A percentile compares a stretch with the other conserved stretches of the same genome.
Conservation (phyloP, 2,113 vertebrate species). For the Heterotilapia buettikoferi region DNA sequence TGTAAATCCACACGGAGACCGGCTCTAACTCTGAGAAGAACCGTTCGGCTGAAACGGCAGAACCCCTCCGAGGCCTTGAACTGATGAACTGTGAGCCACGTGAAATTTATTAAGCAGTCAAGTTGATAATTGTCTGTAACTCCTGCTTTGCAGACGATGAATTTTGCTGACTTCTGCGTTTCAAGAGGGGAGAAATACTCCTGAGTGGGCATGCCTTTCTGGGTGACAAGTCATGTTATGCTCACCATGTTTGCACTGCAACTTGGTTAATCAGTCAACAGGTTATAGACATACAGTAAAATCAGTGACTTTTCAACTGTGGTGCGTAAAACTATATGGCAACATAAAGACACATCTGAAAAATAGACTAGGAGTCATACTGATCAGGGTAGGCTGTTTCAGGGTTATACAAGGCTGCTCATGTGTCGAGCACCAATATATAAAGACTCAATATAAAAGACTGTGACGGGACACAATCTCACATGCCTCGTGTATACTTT, state of each 20-base stretch:
- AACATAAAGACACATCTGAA: not conserved
- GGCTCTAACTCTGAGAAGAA: not conserved
- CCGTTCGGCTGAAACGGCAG: not conserved
- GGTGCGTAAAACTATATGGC: not conserved
- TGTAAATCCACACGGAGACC: not conserved
- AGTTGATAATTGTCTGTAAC: constrained; percentile 23
- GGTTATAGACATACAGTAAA: not conserved
- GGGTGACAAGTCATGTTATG: not conserved
- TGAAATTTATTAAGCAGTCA: not conserved
- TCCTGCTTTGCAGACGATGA: not conserved
- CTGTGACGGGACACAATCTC: not conserved
- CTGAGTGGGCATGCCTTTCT: not conserved
- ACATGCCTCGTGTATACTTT: not conserved
- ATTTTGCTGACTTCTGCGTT: constrained; percentile 23
- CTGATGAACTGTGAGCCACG: not conserved
- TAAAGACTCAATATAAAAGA: not conserved
- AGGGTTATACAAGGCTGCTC: not conserved
- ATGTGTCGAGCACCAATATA: not conserved
- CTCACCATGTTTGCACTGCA: not conserved
- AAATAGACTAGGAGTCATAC: not conserved
- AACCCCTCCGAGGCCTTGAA: not conserved
- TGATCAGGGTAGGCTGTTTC: not conserved
- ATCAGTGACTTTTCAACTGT: not conserved
- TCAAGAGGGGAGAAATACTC: not conserved
- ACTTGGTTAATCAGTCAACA: constrained; percentile 27